Percentiles rank a stretch among this genome's conserved stretches.
These are phyloP conservation scores for Oegoconia quadripuncta DNA, from an alignment of 2,888 invertebrate species.

Conservation along the genomic window DNA sequence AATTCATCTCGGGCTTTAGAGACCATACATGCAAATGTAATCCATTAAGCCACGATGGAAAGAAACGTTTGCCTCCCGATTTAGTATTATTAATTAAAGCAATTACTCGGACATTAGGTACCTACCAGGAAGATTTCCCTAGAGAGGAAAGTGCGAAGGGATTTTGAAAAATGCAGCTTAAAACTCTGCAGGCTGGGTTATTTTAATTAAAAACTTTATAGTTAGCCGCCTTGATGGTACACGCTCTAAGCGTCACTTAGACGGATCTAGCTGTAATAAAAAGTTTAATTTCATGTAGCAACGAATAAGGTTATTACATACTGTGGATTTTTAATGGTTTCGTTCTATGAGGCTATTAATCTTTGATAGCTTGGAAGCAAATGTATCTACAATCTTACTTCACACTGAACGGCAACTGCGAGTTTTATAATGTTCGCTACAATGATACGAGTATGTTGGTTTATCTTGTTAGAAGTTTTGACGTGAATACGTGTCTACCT, in stretches of 20 bases:
- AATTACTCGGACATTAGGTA: conserved; percentile 63
- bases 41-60: conserved; percentile 43
- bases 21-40: conserved; percentile 42
- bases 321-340: not conserved
- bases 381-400: no score
- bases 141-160: conserved; percentile 51
- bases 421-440: no score
- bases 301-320: not conserved
- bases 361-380: no score
- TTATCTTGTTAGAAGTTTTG: no score
- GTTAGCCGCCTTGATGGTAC: conserved; percentile 47
- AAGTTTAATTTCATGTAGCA: conserved; percentile 4
- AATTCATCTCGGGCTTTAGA: no score
- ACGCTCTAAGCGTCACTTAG: conserved; percentile 34
- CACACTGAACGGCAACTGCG: no score
- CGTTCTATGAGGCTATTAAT: no score
- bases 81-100: conserved; percentile 64
- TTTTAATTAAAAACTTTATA: conserved; percentile 75
- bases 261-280: conserved; percentile 24
- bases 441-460: no score
- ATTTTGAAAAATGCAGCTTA: conserved; percentile 71
- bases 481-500: no score
- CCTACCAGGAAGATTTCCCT: conserved; percentile 64
- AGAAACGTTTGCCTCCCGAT: conserved; percentile 46
- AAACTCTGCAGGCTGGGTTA: conserved; percentile 45